Evolutionary conservation across 2,888 invertebrate genomes (phyloP), one percentile per base, ranked within the genome.

Genomic region (Eurois occulta): DNA sequence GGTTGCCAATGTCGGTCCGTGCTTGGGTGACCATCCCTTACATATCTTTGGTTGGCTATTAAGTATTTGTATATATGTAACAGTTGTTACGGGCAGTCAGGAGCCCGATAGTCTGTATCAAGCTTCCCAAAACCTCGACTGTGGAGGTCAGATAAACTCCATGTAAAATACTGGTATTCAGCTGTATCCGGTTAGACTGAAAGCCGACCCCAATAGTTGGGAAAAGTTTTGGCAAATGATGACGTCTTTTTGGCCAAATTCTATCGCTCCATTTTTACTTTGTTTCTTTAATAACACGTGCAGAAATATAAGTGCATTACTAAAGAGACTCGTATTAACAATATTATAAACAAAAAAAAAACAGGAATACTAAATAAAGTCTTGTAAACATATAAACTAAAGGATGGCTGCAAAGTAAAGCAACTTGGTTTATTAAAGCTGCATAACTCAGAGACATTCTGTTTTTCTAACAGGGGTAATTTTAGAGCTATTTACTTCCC

Each of bases 241-340:
- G 3, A 8, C 62, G 18, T 62, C 13, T 7, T 18, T 38, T 24
- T 64, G 62, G 8, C 1, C 18, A 21, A 18, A 65, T 65, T 43
- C 4, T 35, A 77, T 52, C 35, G 43, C 62, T 81, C 62, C 35
- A 64, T 81, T 81, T 73, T 43, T 3, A 81, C 43, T 43, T 21
- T 41, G n/a, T 8, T 81, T 80, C 3, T 21, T 24, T 5, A 60
- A 2, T 35, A 3, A 41, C 5, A 81, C 64, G 58, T 41, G 78
- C 41, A 75, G 24, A 46, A 0, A n/a, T 24, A 48, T 77, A 46
- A 32, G 46, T 81, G 55, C 38, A n/a, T 35, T 21, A 21, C n/a
- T 58, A 32, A 28, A 55, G 11, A 38, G 1, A 58, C n/a, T 13
- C 16, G 16, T 46, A 18, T 32, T 43, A 72, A 62, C 1, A 38